Evolutionary conservation across 2,888 invertebrate species (phyloP).

Genomic region (Hypsopygia costalis): DNA sequence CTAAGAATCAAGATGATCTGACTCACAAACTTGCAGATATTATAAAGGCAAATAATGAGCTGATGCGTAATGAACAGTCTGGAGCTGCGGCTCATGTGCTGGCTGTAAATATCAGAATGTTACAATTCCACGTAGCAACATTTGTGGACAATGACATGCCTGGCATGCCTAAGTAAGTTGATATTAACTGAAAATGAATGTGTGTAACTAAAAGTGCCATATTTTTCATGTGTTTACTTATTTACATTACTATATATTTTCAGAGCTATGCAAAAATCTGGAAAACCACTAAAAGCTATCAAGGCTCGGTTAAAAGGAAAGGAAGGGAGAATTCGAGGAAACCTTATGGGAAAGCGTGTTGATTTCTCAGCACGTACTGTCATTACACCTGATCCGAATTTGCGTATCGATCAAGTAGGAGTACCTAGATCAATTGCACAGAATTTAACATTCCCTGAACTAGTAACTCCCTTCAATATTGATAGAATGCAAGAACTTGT

Average conservation of each 20-base stretch:
- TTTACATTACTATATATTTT: conserved; percentile 29
- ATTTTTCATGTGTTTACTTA: background rate
- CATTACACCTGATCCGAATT: conserved; percentile 97
- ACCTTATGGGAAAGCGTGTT: conserved; percentile 99
- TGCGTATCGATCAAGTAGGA: conserved; percentile 97
- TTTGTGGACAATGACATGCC: conserved; percentile 99
- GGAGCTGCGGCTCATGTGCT: conserved; percentile 99
- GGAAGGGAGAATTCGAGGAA: conserved; percentile 99
- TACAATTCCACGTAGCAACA: conserved; percentile 99
- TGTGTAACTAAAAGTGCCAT: background rate
- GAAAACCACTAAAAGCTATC: conserved; percentile 98
- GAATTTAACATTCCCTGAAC: conserved; percentile 99
- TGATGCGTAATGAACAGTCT: conserved; percentile 95
- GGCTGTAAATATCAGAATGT: conserved; percentile 97
- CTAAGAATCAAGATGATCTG: conserved; percentile 98
- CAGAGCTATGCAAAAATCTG: conserved; percentile 99
- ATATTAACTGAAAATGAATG: background rate
- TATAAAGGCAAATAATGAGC: conserved; percentile 98
- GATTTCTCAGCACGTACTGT: conserved; percentile 99
- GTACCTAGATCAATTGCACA: conserved; percentile 99
- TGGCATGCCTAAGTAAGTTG: conserved; percentile 90
- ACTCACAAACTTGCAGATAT: conserved; percentile 99
- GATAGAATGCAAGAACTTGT: conserved; percentile 97
- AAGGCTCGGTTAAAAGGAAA: conserved; percentile 98
- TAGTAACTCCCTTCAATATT: conserved; percentile 99